Base-by-base conservation (phyloP, 2,113 vertebrate species). In the Rhea pennata region DNA sequence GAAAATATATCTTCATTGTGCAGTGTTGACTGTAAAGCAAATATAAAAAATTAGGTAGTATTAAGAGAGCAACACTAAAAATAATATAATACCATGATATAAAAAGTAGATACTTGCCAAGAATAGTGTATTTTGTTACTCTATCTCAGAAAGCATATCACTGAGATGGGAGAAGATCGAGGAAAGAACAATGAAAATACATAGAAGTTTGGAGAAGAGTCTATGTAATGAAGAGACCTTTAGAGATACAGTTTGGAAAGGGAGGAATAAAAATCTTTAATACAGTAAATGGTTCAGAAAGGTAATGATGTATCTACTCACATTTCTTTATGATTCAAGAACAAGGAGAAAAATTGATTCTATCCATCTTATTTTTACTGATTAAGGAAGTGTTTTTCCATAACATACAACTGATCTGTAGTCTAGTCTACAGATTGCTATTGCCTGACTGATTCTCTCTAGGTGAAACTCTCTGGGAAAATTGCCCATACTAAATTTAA, bases 401-500 rank as follows among this genome's bases (percentile, higher is more conserved):
- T 56, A 65, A 58, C 14, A 33, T 1, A 1, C 15, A 54, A 61
- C 5, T 20, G 61, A 84, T 83, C 84, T 81, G 29, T 36, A 40
- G 61, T 42, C 51, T 42, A 56, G 56, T 1, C 48, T 27, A 13
- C 19, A 31, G 17, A 6, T 58, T 93, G 44, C 44, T 24, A 8
- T 40, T 86, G 79, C 71, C 21, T 6, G 2, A 6, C 44, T 70
- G 27, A 51, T 78, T 33, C 64, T 69, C 81, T 71, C n/a, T 27
- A 5, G 0, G 8, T 83, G 56, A 96, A 48, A 27, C 51, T 24
- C 72, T 40, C 72, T 61, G 59, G 50, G 65, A 58, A 73, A 85
- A 65, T 9, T 76, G 66, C 39, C 64, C 33, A 11, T 0, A 0
- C 12, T 70, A 76, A 40, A 29, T 33, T 31, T 7, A 4, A 66